These are phyloP conservation scores for Xanthorhoe designata DNA, from an alignment of 2,888 invertebrate species.

Conservation along the genomic window DNA sequence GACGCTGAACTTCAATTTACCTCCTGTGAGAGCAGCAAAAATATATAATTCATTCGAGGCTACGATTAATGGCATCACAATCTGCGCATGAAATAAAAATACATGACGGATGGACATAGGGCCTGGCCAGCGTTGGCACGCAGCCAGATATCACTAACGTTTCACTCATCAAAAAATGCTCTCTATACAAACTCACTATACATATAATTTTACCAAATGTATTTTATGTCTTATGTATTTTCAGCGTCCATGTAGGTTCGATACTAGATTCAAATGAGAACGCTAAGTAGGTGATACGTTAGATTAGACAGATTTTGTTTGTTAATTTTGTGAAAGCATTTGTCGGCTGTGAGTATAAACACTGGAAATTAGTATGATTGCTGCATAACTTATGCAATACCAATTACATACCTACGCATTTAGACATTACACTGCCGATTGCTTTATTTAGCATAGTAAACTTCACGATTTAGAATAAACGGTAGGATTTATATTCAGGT, in stretches of 20 bases:
- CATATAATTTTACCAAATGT: constrained; percentile 37
- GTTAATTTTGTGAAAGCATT: neutral
- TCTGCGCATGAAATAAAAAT: constrained; percentile 73
- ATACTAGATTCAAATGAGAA: neutral
- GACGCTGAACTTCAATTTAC: constrained; percentile 42
- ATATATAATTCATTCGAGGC: constrained; percentile 54
- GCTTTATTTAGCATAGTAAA: neutral
- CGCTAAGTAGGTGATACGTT: constrained; percentile 2
- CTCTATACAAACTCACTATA: constrained; percentile 44
- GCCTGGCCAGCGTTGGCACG: constrained; percentile 66
- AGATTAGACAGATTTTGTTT: constrained; percentile 12
- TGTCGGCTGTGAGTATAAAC: too few species aligned
- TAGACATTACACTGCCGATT: neutral
- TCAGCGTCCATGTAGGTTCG: constrained; percentile 44
- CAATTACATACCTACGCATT: neutral
- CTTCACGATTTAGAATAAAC: neutral
- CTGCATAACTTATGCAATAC: neutral
- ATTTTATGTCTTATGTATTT: constrained; percentile 39
- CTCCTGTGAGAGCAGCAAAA: constrained; percentile 45
- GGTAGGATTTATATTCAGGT: neutral
- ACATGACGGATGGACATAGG: constrained; percentile 60
- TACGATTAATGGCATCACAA: constrained; percentile 68
- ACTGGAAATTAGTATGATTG: neutral
- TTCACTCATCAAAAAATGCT: constrained; percentile 63
- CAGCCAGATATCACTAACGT: constrained; percentile 71